Evolutionary conservation across 2,797 vertebrate species (phyloP), one percentile per base, ranked within the genome.

Genomic region (Typhlichthys subterraneus): DNA sequence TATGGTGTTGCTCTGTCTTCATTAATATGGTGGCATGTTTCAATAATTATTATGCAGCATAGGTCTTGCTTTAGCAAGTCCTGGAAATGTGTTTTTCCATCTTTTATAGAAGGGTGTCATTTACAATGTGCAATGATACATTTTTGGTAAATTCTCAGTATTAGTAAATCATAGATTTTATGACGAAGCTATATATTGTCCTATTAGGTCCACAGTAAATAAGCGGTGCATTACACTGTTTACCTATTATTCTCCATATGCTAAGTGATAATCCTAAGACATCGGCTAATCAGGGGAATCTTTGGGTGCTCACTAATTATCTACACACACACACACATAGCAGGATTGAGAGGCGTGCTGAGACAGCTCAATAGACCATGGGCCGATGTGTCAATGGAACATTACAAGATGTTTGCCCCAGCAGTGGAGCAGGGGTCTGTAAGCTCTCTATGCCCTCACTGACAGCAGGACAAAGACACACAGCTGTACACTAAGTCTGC

Each of bases 381-480:
- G 84, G 89, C 81, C 87, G 87, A 90, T 87, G 81, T 83, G 83
- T 91, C 89, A 91, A 73, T 85, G 87, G 83, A 86, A 91, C 80
- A 81, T 38, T 87, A 85, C 89, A 87, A 83, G 87, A 88, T 87
- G 90, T 85, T 38, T 86, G 78, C 78, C 53, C 76, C 81, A 86
- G 87, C 76, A 70, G 56, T 81, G 75, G 67, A 77, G 76, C 75
- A 73, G 84, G 23, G 80, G 80, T 85, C 80, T 85, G 81, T 76
- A 70, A 79, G 54, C 67, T 84, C 86, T 73, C 85, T 89, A 78
- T 88, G 38, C 84, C 76, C 67, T 73, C 62, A 23, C 82, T 91
- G 90, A 92, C 90, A 92, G 84, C 84, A 54, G 84, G 76, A 92
- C 91, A 93, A 92, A 91, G 91, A 89, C 73, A 72, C 80, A 75